Evolutionary conservation across 2,888 invertebrate genomes (phyloP).

Genomic region (Teleiodes luculella): DNA sequence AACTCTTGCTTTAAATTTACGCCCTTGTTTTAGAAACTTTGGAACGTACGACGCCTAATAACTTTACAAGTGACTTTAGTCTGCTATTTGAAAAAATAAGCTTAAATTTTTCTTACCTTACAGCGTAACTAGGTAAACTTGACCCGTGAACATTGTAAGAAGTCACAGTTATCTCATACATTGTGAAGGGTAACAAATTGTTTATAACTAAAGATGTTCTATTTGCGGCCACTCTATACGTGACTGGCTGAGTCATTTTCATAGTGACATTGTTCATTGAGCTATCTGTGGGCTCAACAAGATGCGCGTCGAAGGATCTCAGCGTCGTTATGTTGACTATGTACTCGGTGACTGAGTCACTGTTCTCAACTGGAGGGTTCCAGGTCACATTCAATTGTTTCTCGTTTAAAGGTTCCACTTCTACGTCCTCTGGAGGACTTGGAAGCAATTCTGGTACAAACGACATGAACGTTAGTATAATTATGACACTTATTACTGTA

Average conservation of each 20-base stretch:
- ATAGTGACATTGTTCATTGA: conserved; percentile 46
- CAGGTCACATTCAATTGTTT: conserved; percentile 85
- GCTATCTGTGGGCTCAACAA: conserved; percentile 70
- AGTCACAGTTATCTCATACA: conserved; percentile 88
- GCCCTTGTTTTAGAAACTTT: background rate
- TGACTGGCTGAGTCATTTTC: conserved; percentile 47
- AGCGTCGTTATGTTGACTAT: conserved; percentile 85
- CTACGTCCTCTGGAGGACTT: conserved; percentile 84
- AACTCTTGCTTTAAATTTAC: no score
- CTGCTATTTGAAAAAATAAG: background rate
- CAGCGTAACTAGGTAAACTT: conserved; percentile 85
- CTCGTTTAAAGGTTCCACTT: conserved; percentile 85
- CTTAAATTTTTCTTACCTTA: conserved; percentile 66
- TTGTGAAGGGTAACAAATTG: conserved; percentile 85
- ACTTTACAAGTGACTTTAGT: no score
- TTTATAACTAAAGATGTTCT: conserved; percentile 79
- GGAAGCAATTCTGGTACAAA: conserved; percentile 82
- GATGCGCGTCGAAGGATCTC: conserved; percentile 81
- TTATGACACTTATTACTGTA: no score
- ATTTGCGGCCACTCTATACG: conserved; percentile 78
- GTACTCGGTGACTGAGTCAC: conserved; percentile 82
- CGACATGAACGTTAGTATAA: no score
- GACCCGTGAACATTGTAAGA: conserved; percentile 86
- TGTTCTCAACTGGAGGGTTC: conserved; percentile 81
- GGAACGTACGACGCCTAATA: no score